phyloP scores from a whole-genome alignment of 2,113 vertebrate species.

The Phaethornis superciliosus region DNA sequence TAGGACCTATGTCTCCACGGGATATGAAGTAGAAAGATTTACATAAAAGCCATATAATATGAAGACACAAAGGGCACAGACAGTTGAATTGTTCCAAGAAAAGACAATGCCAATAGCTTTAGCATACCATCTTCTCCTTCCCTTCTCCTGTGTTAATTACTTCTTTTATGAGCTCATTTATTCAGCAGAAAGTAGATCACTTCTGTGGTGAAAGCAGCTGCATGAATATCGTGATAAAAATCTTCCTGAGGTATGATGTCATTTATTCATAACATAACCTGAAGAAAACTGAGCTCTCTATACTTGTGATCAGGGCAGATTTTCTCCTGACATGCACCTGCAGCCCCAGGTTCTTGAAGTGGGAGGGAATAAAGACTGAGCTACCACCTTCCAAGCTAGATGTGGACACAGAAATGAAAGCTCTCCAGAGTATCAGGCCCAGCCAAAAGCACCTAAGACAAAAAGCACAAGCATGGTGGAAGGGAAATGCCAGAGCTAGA shows the following conservation, averaged over 20 bases:
- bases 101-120: not conserved
- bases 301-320: not conserved
- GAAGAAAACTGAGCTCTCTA: not conserved
- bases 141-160: not conserved
- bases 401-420: not conserved
- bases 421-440: not conserved
- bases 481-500: not conserved
- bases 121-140: not conserved
- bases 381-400: not conserved
- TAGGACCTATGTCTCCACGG: not conserved
- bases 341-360: not conserved
- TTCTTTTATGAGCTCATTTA: not conserved
- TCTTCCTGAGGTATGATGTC: not conserved
- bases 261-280: not conserved
- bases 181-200: not conserved
- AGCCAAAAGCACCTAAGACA: not conserved
- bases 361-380: not conserved
- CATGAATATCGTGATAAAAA: not conserved
- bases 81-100: not conserved
- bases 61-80: not conserved
- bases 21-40: not conserved
- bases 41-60: not conserved
- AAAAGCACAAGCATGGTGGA: not conserved
- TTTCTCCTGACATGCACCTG: not conserved
- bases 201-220: not conserved